Percentiles rank a stretch among this genome's conserved stretches.
phyloP scores from a whole-genome alignment of 2,888 invertebrate species.

The Drosophila anomalipes region DNA sequence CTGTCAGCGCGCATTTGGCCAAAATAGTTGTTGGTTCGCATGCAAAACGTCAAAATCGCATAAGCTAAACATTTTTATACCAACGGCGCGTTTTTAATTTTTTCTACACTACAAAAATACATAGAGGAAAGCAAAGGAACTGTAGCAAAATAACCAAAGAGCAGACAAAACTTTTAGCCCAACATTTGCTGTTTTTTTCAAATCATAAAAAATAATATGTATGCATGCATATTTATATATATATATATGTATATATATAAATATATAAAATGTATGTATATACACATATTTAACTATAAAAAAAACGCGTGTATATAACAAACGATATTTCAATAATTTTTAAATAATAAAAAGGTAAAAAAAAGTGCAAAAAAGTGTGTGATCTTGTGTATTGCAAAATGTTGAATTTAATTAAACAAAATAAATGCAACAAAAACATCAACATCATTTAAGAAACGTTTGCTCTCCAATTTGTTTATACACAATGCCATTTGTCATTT shows the following conservation, averaged over 20 bases:
- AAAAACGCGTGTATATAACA: slow-evolving; percentile 69
- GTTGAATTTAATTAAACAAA: slow-evolving; percentile 15
- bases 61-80: slow-evolving; percentile 83
- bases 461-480: slow-evolving; percentile 10
- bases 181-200: slow-evolving; percentile 46
- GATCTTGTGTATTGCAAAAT: slow-evolving; percentile 18
- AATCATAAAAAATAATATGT: slow-evolving; percentile 31
- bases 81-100: slow-evolving; percentile 83
- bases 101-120: slow-evolving; percentile 71
- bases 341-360: slow-evolving; percentile 64
- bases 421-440: slow-evolving; percentile 3
- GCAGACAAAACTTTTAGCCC: slow-evolving; percentile 46
- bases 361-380: slow-evolving; percentile 52
- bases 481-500: slow-evolving; percentile 4
- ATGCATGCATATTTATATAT: slow-evolving; percentile 40
- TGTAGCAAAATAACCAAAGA: slow-evolving; percentile 36
- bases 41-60: slow-evolving; percentile 84
- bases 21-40: slow-evolving; percentile 85
- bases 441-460: not conserved
- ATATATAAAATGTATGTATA: slow-evolving; percentile 31
- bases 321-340: slow-evolving; percentile 72
- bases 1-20: slow-evolving; percentile 74
- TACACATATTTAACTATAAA: slow-evolving; percentile 49
- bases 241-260: slow-evolving; percentile 27
- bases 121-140: slow-evolving; percentile 49